A percentile compares a stretch with the other conserved stretches of the same genome.
Evolutionary conservation across 2,113 vertebrate species (phyloP).

Genomic region (Coracopsis vasa): DNA sequence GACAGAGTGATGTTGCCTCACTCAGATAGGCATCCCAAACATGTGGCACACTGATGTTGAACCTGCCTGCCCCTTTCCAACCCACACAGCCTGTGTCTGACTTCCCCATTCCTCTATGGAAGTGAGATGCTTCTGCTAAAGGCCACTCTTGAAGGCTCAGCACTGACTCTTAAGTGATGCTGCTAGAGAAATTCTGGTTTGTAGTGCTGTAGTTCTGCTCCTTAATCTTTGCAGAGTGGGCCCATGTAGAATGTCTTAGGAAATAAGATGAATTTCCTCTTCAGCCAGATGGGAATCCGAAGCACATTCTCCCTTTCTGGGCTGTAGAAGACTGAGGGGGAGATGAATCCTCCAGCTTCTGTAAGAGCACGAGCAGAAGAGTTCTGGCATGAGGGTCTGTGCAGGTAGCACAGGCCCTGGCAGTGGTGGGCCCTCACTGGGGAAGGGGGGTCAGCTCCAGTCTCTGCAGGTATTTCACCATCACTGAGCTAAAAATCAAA

Average conservation of each 20-base stretch:
- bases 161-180: not conserved
- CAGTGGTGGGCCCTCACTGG: not conserved
- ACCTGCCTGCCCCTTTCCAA: not conserved
- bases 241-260: not conserved
- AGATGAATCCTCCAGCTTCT: not conserved
- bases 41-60: not conserved
- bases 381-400: not conserved
- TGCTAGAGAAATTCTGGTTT: not conserved
- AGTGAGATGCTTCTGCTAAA: not conserved
- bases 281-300: not conserved
- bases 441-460: not conserved
- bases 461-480: not conserved
- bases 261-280: not conserved
- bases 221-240: not conserved
- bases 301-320: not conserved
- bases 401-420: not conserved
- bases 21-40: not conserved
- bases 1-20: not conserved
- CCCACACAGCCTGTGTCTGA: not conserved
- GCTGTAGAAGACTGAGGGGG: not conserved
- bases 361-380: not conserved
- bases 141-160: not conserved
- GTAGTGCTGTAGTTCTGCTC: not conserved
- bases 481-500: not conserved
- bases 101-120: not conserved